These are phyloP conservation scores for Hydrozoanthus tunicans DNA, from an alignment of 64 coral and sea anemone genomes.

Conservation along the genomic window DNA sequence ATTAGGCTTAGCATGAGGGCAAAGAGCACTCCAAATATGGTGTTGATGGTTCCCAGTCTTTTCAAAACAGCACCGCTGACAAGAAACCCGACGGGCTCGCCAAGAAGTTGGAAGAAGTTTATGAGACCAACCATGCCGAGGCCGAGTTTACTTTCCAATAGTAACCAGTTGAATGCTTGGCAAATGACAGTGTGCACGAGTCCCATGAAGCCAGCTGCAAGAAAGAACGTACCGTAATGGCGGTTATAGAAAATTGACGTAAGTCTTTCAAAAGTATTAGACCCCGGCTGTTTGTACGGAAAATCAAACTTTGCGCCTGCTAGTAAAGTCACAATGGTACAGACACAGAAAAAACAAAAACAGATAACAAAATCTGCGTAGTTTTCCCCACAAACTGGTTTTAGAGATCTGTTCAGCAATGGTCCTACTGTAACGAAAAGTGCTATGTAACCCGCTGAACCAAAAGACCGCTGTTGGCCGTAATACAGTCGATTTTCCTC, in stretches of 20 bases:
- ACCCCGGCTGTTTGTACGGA: slow-evolving; percentile 15
- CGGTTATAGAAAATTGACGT: slow-evolving; percentile 60
- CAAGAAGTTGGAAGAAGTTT: slow-evolving; percentile 67
- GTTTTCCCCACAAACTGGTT: slow-evolving; percentile 64
- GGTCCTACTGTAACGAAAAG: slow-evolving; percentile 64
- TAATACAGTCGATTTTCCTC: slow-evolving; percentile 64
- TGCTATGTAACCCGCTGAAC: slow-evolving; percentile 68
- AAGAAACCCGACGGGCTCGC: slow-evolving; percentile 77
- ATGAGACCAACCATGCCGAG: slow-evolving; percentile 46
- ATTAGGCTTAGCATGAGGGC: slow-evolving; percentile 60
- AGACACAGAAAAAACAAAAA: slow-evolving; percentile 84
- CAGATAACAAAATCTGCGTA: slow-evolving; percentile 85
- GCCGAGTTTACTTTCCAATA: slow-evolving; percentile 40
- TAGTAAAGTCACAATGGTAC: slow-evolving; percentile 71
- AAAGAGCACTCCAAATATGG: slow-evolving; percentile 63
- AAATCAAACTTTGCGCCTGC: slow-evolving; percentile 63
- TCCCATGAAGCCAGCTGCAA: slow-evolving; percentile 54
- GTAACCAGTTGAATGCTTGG: slow-evolving; percentile 55
- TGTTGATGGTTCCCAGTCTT: slow-evolving; percentile 63
- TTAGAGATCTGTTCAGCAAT: slow-evolving; percentile 70
- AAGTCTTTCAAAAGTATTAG: slow-evolving; percentile 48
- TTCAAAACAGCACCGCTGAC: slow-evolving; percentile 70
- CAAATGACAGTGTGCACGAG: slow-evolving; percentile 69
- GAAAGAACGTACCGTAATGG: slow-evolving; percentile 62
- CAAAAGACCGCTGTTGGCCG: slow-evolving; percentile 75